phyloP scores from a whole-genome alignment of 2,797 vertebrate species.

The Acanthiza pusilla region DNA sequence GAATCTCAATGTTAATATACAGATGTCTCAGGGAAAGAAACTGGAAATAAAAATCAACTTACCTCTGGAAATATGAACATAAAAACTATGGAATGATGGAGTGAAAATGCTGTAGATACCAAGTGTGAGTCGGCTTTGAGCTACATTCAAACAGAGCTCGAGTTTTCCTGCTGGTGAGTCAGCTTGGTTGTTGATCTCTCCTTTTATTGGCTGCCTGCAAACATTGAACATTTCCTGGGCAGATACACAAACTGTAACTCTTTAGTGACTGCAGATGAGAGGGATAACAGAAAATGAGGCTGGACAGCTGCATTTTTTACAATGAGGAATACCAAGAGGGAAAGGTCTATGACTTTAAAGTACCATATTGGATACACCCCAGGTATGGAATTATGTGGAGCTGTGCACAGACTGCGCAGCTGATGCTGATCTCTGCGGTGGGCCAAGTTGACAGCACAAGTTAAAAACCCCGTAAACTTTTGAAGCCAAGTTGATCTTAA shows the following conservation, averaged over 20 bases:
- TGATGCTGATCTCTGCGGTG: neutral
- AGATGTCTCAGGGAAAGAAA: neutral
- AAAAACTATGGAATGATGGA: neutral
- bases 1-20: neutral
- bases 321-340: neutral
- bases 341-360: neutral
- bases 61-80: neutral
- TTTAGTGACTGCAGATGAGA: neutral
- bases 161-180: neutral
- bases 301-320: neutral
- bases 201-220: slow-evolving; percentile 21
- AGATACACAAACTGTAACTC: neutral
- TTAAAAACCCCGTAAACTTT: neutral
- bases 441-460: neutral
- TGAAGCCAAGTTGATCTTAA: neutral
- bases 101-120: neutral
- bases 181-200: neutral
- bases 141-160: neutral
- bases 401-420: neutral
- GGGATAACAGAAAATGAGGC: neutral
- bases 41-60: neutral
- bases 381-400: accelerated
- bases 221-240: neutral
- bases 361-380: accelerated
- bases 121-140: neutral